Percentiles rank a stretch among this genome's conserved stretches.
Evolutionary conservation across 2,113 vertebrate species (phyloP).

Genomic region (Charadrius vociferus): DNA sequence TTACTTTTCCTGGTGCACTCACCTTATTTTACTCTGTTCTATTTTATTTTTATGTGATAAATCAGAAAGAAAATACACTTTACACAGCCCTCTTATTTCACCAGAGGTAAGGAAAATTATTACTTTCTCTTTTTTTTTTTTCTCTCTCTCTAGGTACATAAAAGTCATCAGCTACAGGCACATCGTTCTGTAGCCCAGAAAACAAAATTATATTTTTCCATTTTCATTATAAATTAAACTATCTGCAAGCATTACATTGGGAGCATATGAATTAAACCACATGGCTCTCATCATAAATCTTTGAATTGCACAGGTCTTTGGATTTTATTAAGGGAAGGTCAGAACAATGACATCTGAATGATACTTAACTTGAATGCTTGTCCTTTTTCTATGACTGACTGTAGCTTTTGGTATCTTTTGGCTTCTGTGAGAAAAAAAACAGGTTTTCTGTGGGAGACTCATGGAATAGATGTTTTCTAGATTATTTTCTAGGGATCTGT

Average conservation of each 20-base stretch:
- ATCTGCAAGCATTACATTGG: neutral
- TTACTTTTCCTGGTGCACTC: neutral
- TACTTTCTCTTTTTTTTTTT: neutral
- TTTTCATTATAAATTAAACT: conserved; percentile 4
- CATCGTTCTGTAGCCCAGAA: neutral
- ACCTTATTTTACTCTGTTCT: neutral
- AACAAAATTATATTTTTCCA: conserved; percentile 6
- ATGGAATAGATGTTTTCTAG: neutral
- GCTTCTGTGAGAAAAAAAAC: neutral
- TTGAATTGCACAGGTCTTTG: neutral
- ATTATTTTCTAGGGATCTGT: neutral
- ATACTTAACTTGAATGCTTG: neutral
- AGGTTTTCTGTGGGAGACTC: neutral
- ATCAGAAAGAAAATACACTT: neutral
- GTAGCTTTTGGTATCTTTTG: neutral
- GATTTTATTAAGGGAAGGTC: neutral
- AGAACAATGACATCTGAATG: neutral
- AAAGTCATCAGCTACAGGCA: neutral
- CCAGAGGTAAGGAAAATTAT: neutral
- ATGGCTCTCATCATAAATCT: neutral
- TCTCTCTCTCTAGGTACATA: neutral
- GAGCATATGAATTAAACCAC: neutral
- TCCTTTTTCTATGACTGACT: neutral
- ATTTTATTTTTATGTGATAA: neutral
- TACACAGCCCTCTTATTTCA: neutral